phyloP scores from a whole-genome alignment of 2,888 invertebrate species.

The Atherix ibis region DNA sequence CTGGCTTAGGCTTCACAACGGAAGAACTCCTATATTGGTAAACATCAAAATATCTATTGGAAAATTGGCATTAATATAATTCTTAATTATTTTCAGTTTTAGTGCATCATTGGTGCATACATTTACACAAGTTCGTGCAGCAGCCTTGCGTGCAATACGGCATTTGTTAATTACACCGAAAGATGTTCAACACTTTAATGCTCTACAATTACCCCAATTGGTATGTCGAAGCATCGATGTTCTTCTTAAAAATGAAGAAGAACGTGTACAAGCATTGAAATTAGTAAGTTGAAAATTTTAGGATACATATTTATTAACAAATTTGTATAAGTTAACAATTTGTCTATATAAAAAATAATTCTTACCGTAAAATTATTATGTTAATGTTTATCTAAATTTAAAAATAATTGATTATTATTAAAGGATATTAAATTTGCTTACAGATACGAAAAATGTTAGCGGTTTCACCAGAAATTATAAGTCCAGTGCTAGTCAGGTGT shows the following conservation, averaged over 20 bases:
- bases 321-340: background rate
- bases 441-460: constrained; percentile 42
- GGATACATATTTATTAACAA: background rate
- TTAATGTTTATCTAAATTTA: too few species aligned
- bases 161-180: constrained; percentile 64
- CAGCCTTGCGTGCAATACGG: constrained; percentile 71
- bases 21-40: constrained; percentile 75
- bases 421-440: background rate
- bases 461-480: constrained; percentile 50
- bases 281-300: constrained; percentile 37
- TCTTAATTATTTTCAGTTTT: constrained; percentile 43
- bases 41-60: constrained; percentile 8
- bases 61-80: constrained; percentile 13
- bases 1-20: constrained; percentile 48
- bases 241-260: constrained; percentile 78
- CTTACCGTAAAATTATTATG: too few species aligned
- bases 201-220: constrained; percentile 68
- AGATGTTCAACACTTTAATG: constrained; percentile 64
- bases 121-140: constrained; percentile 78
- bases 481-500: constrained; percentile 60
- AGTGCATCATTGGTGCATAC: constrained; percentile 72
- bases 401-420: background rate
- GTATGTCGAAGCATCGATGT: constrained; percentile 77
- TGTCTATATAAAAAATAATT: background rate
- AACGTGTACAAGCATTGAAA: constrained; percentile 80